Base-by-base conservation (phyloP, 2,888 invertebrate genomes). In the Temnothorax unifasciatus region DNA sequence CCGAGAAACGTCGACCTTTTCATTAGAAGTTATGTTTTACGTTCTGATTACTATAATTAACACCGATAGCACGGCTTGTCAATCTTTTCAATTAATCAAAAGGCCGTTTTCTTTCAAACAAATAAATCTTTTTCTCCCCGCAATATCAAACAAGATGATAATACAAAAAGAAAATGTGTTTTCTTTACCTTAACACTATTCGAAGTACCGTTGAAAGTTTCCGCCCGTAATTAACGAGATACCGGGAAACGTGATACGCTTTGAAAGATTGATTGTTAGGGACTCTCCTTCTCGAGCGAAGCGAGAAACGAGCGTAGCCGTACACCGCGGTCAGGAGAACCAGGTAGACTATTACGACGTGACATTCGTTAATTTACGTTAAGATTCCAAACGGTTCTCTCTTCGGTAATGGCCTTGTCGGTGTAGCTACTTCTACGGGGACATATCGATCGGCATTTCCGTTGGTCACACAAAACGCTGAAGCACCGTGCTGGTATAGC, bases 291-390 rank as follows among this genome's bases (percentile, higher is more conserved):
- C 15, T 11, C 41, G 61, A 68, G 21, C 50, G 63, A 52, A 79
- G 61, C 63, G 63, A 77, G 77, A 76, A 69, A 81, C 38, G 29
- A 83, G 47, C 52, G 29, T 50, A 47, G 41, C 54, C 38, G 59
- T 41, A 18, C 52, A 61, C 6, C 57, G 76, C 9, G 63, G 57
- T 25, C 66, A 50, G 61, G 41, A 59, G 71, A 82, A 81, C 25
- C 54, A 63, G 73, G 47, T 29, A 63, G 69, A 21, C 47, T 66
- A 63, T 87, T 83, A 85, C 71, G 59, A 71, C 74, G 69, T 38
- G 83, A 69, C 75, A 73, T 84, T 82, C 84, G 63, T 87, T 88
- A 77, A 84, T 87, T 87, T 82, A 61, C 79, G 68, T 47, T 47
- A 63, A 75, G 85, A 74, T 84, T 84, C 61, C 71, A 61, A 88